These are phyloP conservation scores for Corydoras maculifer DNA, from an alignment of 2,113 vertebrate species.

Conservation along the genomic window DNA sequence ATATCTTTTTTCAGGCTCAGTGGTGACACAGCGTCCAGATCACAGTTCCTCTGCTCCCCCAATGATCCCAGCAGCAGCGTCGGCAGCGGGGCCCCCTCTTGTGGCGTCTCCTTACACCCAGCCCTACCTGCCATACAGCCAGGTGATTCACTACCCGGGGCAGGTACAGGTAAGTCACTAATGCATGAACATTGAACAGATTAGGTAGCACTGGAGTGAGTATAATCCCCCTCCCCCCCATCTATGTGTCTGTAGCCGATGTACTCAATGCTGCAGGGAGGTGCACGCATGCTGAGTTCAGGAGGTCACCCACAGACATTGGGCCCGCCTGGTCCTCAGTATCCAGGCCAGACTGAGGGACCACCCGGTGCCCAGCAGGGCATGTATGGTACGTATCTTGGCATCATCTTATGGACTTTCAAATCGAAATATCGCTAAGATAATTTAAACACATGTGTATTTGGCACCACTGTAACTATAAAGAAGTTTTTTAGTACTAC, in stretches of 20 bases:
- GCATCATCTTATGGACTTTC: too few relatives aligned
- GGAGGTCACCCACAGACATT: slow-evolving; percentile 79
- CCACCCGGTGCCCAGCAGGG: slow-evolving; percentile 75
- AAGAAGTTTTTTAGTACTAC: too few relatives aligned
- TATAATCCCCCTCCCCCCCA: not conserved
- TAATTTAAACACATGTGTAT: too few relatives aligned
- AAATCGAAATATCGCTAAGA: too few relatives aligned
- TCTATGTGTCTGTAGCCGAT: slow-evolving; percentile 38
- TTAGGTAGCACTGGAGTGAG: too few relatives aligned
- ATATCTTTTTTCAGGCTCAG: slow-evolving; percentile 60
- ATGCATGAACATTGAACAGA: too few relatives aligned
- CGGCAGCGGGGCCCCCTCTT: slow-evolving; percentile 78
- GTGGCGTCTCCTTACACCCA: slow-evolving; percentile 80
- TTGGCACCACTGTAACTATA: too few relatives aligned
- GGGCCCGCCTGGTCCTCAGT: slow-evolving; percentile 80
- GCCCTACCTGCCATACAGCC: slow-evolving; percentile 83
- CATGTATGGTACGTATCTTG: slow-evolving; percentile 73
- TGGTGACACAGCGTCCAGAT: slow-evolving; percentile 73
- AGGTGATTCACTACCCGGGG: slow-evolving; percentile 79
- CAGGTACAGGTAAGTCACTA: slow-evolving; percentile 61
- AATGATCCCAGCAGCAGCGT: slow-evolving; percentile 77
- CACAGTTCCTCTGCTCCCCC: slow-evolving; percentile 74
- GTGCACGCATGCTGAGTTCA: slow-evolving; percentile 78
- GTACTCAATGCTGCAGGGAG: slow-evolving; percentile 82
- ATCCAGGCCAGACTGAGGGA: slow-evolving; percentile 74